phyloP scores from a whole-genome alignment of 2,888 invertebrate genomes.

The Agrotis ipsilon region DNA sequence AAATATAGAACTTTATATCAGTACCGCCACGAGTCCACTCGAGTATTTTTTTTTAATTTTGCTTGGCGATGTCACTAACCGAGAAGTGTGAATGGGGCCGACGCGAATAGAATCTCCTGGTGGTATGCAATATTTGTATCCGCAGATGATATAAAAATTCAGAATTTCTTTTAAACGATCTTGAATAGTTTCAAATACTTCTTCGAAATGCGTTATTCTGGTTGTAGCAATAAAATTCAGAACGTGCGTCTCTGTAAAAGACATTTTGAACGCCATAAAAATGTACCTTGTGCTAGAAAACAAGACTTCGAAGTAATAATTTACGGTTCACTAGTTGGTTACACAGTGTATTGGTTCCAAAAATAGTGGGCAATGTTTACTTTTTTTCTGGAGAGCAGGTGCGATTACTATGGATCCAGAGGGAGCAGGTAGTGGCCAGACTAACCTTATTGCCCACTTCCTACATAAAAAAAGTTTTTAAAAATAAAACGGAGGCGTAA shows the following conservation, averaged over 20 bases:
- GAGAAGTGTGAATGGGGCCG: constrained; percentile 82
- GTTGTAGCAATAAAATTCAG: constrained; percentile 51
- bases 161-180: constrained; percentile 32
- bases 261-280: constrained; percentile 64
- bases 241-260: constrained; percentile 55
- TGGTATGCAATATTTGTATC: constrained; percentile 51
- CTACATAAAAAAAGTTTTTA: constrained; percentile 81
- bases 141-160: constrained; percentile 44
- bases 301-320: constrained; percentile 76
- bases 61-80: constrained; percentile 84
- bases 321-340: constrained; percentile 76
- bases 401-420: constrained; percentile 71
- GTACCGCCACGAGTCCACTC: constrained; percentile 73
- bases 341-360: constrained; percentile 74
- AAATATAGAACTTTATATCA: constrained; percentile 90
- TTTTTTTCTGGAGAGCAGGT: constrained; percentile 88
- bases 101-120: constrained; percentile 76
- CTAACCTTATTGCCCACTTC: constrained; percentile 85
- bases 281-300: constrained; percentile 65
- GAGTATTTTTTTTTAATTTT: constrained; percentile 78
- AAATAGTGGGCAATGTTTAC: constrained; percentile 82
- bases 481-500: constrained; percentile 74
- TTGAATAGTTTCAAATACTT: constrained; percentile 39
- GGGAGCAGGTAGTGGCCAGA: constrained; percentile 79
- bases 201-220: constrained; percentile 41